These are phyloP conservation scores for Tokudaia muenninki DNA, from an alignment of 2,797 vertebrate species.

Conservation along the genomic window DNA sequence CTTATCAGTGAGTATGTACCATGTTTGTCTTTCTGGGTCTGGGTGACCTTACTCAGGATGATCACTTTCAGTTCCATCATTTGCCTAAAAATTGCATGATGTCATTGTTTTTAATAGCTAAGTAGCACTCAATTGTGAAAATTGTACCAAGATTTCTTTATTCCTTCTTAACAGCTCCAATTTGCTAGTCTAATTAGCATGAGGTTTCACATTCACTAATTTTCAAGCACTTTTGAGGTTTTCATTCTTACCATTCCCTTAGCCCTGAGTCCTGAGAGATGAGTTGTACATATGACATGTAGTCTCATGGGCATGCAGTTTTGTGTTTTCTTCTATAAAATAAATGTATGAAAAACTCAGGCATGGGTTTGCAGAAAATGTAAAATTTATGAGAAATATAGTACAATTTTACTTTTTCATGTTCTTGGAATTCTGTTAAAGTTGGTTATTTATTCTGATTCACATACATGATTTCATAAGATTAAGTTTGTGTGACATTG, in stretches of 20 bases:
- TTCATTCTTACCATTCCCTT: not conserved
- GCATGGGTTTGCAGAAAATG: not conserved
- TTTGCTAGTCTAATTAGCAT: not conserved
- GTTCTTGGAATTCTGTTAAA: not conserved
- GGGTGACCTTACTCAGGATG: not conserved
- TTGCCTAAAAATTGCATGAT: not conserved
- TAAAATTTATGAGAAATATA: not conserved
- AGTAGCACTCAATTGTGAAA: not conserved
- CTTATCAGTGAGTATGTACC: not conserved
- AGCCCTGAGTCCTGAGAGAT: not conserved
- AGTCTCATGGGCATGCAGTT: not conserved
- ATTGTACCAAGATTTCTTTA: not conserved
- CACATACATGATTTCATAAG: not conserved
- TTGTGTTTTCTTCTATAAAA: not conserved
- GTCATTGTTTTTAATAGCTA: not conserved
- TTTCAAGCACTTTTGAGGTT: not conserved
- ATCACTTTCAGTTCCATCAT: not conserved
- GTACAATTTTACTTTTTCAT: not conserved
- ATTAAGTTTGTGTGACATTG: not conserved
- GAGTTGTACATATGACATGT: not conserved
- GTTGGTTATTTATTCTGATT: not conserved
- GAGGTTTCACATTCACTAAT: not conserved
- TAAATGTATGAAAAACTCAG: not conserved
- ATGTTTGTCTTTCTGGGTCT: not conserved
- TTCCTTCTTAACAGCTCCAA: not conserved